Conservation (phyloP, 2,888 invertebrate genomes). For the Norana najaformis region DNA sequence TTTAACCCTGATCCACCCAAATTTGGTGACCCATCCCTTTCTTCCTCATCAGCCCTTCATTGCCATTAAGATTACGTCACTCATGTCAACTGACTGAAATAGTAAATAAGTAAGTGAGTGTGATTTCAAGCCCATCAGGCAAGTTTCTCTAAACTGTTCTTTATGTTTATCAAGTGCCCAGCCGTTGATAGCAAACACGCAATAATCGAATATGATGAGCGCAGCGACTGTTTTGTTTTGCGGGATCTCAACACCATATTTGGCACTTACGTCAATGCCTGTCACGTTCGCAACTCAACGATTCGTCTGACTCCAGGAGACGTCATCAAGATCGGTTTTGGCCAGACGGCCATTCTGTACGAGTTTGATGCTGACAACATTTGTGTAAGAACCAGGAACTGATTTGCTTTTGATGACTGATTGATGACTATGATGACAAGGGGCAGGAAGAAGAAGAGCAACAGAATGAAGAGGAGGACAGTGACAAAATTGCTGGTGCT, state of each 20-base stretch:
- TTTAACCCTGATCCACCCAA: no score
- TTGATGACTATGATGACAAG: no score
- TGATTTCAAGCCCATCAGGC: no score
- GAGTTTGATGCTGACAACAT: slow-evolving; percentile 48
- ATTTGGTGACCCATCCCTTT: no score
- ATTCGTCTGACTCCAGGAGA: slow-evolving; percentile 60
- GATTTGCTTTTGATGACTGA: background rate
- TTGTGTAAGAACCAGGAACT: background rate
- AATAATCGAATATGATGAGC: slow-evolving; percentile 58
- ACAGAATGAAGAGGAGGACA: background rate
- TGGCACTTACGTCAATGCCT: slow-evolving; percentile 63
- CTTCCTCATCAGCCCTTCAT: no score
- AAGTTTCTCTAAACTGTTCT: background rate
- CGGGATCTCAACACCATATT: slow-evolving; percentile 61
- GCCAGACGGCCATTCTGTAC: slow-evolving; percentile 50
- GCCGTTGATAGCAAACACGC: slow-evolving; percentile 61
- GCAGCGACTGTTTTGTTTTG: slow-evolving; percentile 58
- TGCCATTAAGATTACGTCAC: no score
- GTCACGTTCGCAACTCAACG: slow-evolving; percentile 61
- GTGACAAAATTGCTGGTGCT: background rate
- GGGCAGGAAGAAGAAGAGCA: no score
- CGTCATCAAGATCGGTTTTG: slow-evolving; percentile 57
- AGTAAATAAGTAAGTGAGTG: no score
- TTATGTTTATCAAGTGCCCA: slow-evolving; percentile 47
- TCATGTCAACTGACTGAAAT: no score